Evolutionary conservation across 2,113 vertebrate species (phyloP), one percentile per base, ranked within the genome.

Genomic region (Lamprotornis superbus): DNA sequence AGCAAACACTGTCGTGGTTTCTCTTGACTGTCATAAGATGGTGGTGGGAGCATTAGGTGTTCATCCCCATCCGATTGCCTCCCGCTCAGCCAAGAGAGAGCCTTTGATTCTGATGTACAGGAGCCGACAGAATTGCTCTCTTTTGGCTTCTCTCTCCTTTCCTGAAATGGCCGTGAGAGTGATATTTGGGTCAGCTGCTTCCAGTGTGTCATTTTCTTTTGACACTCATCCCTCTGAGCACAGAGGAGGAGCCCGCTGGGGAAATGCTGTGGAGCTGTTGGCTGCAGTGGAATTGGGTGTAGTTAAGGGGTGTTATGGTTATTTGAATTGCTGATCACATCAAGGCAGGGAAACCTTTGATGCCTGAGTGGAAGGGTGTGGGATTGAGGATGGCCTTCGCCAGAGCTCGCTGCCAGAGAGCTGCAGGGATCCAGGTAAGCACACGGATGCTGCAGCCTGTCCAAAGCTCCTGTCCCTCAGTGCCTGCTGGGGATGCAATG

Each of bases 141-240:
- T 91, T 93, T 68, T 70, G 93, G 74, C 89, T 93, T 77, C 84
- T 80, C 79, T 85, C 78, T 81, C 47, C 82, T 77, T 59, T 60
- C 73, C 70, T 0, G 30, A 79, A 80, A 83, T 65, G 93, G 89
- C 84, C 5, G 8, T 71, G 95, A 82, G 94, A 84, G 24, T 80
- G 95, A 96, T 87, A 95, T 93, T 91, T 90, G 95, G 95, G 94
- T 95, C 96, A 97, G 84, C 90, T 91, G 94, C 95, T 87, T 96
- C 40, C 4, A 50, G 91, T 59, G 83, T 77, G 89, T 87, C 69
- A 44, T 47, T 89, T 87, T 40, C 91, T 82, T 87, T 37, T 94
- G 89, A 91, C 95, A 89, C 89, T 94, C 87, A 31, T 91, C 74
- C 87, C 91, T 91, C 67, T 70, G 95, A 87, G 93, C 80, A 0